Evolutionary conservation across 2,113 vertebrate genomes (phyloP).

Genomic region (Helogale parvula): DNA sequence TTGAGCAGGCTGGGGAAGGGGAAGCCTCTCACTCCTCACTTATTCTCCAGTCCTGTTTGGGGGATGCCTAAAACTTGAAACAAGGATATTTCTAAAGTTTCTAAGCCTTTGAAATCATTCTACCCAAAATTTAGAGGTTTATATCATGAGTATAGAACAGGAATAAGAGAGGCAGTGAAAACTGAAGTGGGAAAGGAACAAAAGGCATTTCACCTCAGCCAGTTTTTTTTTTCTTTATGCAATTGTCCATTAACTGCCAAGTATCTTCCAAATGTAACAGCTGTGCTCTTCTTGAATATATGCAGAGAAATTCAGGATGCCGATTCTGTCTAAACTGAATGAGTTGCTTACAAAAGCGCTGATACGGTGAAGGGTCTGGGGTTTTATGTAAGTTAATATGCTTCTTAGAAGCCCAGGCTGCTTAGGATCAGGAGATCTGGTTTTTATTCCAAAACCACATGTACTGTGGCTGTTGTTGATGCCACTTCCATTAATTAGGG

Average conservation of each 20-base stretch:
- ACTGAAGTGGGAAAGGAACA: slow-evolving; percentile 10
- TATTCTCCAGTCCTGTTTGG: background rate
- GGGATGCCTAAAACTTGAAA: background rate
- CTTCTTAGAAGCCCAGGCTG: background rate
- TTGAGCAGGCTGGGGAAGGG: background rate
- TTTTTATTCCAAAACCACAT: background rate
- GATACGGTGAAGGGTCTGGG: background rate
- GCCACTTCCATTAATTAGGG: background rate
- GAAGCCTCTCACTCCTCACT: background rate
- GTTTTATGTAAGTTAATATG: background rate
- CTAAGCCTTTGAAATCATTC: background rate
- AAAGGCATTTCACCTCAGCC: slow-evolving; percentile 1
- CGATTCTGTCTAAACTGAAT: background rate
- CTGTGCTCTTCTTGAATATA: slow-evolving; percentile 61
- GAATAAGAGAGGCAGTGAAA: background rate
- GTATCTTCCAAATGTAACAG: slow-evolving; percentile 57
- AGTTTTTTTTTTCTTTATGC: slow-evolving; percentile 32
- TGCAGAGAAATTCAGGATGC: slow-evolving; percentile 22
- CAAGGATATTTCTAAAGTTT: background rate
- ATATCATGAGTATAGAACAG: background rate
- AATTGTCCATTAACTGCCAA: slow-evolving; percentile 62
- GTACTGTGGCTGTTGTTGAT: background rate
- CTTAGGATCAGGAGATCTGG: background rate
- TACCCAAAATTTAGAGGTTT: background rate
- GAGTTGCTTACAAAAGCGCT: slow-evolving; percentile 36